Conservation (phyloP, 2,113 vertebrate species). For the Sphyrna mokarran region DNA sequence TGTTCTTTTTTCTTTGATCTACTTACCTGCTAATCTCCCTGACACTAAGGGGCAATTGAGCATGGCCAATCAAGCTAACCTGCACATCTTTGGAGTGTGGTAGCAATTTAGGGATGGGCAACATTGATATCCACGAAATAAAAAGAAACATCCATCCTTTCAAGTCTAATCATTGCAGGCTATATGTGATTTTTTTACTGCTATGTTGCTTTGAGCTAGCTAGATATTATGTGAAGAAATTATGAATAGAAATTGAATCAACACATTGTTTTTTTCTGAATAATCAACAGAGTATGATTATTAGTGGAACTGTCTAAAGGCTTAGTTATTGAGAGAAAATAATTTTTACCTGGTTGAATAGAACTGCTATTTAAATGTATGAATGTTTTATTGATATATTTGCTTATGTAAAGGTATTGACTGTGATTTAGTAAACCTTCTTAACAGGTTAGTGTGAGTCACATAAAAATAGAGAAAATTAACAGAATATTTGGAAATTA, state of each 20-base stretch:
- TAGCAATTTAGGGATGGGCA: too few relatives aligned
- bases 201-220: background rate
- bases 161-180: background rate
- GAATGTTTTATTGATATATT: background rate
- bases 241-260: slow-evolving; percentile 22
- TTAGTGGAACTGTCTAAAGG: background rate
- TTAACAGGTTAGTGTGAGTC: background rate
- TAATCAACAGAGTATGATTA: slow-evolving; percentile 12
- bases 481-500: background rate
- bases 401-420: background rate
- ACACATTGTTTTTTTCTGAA: background rate
- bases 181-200: background rate
- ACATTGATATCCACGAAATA: too few relatives aligned
- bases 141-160: background rate
- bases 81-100: too few relatives aligned
- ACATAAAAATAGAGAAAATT: slow-evolving; percentile 1
- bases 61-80: too few relatives aligned
- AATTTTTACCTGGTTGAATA: slow-evolving; percentile 30
- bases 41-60: too few relatives aligned
- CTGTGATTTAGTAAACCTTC: background rate
- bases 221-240: background rate
- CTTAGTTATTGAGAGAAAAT: background rate
- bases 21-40: too few relatives aligned
- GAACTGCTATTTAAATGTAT: background rate
- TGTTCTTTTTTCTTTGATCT: too few relatives aligned